These are phyloP conservation scores for Tangachromis dhanisi DNA, from an alignment of 2,113 vertebrate species.

Conservation along the genomic window DNA sequence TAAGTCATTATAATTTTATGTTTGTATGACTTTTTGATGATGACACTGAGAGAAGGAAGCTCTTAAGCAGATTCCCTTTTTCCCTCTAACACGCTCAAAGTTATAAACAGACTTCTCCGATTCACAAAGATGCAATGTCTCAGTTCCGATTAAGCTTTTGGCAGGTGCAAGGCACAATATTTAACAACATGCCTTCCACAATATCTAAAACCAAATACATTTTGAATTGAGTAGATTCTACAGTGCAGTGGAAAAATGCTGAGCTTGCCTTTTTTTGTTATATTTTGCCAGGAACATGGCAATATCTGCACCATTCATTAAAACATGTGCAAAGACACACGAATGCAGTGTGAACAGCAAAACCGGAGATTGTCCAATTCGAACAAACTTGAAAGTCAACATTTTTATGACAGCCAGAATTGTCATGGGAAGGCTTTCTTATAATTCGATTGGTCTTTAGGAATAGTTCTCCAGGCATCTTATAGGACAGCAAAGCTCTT, in stretches of 20 bases:
- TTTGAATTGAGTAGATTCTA: background rate
- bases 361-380: background rate
- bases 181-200: background rate
- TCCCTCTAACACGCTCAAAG: background rate
- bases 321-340: background rate
- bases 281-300: background rate
- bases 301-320: background rate
- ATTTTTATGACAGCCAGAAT: background rate
- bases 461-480: background rate
- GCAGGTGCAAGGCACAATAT: background rate
- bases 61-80: background rate
- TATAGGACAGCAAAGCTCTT: background rate
- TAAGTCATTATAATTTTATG: background rate
- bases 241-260: background rate
- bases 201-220: background rate
- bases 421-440: background rate
- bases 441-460: background rate
- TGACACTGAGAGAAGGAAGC: background rate
- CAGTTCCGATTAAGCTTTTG: background rate
- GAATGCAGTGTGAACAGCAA: background rate
- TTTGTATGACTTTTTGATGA: constrained; percentile 2
- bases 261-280: background rate
- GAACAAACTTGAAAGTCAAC: background rate
- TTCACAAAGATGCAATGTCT: background rate
- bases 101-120: background rate